Conservation (phyloP, 2,888 invertebrate species). For the Pherbina coryleti region DNA sequence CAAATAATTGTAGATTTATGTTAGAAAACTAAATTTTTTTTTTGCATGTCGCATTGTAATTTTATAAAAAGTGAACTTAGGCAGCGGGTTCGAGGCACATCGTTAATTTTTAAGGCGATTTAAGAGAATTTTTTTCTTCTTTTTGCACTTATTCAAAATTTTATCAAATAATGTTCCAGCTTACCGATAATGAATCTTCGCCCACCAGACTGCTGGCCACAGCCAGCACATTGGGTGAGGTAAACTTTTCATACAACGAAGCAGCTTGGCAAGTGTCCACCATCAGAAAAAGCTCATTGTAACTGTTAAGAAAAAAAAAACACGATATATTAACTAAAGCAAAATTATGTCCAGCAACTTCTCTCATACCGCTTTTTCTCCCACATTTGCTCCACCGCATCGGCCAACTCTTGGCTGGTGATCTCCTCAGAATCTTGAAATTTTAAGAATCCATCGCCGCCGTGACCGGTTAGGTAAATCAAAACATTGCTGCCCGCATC, state of each 20-base stretch:
- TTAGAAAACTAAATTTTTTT: too few relatives aligned
- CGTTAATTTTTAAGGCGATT: neutral
- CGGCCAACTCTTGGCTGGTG: slow-evolving; percentile 97
- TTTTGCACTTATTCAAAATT: neutral
- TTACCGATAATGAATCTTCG: slow-evolving; percentile 96
- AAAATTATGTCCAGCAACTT: neutral
- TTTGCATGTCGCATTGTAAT: too few relatives aligned
- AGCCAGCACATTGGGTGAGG: slow-evolving; percentile 97
- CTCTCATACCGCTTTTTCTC: slow-evolving; percentile 86
- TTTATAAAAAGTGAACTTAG: too few relatives aligned
- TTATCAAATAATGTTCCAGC: neutral
- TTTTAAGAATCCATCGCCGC: slow-evolving; percentile 98
- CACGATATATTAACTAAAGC: neutral
- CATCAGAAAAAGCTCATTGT: slow-evolving; percentile 98
- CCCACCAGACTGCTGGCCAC: slow-evolving; percentile 97
- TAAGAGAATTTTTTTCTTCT: too few relatives aligned
- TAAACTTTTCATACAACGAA: slow-evolving; percentile 97
- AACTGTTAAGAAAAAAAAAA: slow-evolving; percentile 73
- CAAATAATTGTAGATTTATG: neutral
- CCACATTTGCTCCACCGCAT: slow-evolving; percentile 99
- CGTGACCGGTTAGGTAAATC: slow-evolving; percentile 95
- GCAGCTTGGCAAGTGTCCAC: slow-evolving; percentile 99
- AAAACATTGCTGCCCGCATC: slow-evolving; percentile 98
- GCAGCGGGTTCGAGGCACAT: too few relatives aligned
- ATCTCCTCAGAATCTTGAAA: slow-evolving; percentile 99